phyloP scores from a whole-genome alignment of 2,797 vertebrate genomes.

The Valencia hispanica region DNA sequence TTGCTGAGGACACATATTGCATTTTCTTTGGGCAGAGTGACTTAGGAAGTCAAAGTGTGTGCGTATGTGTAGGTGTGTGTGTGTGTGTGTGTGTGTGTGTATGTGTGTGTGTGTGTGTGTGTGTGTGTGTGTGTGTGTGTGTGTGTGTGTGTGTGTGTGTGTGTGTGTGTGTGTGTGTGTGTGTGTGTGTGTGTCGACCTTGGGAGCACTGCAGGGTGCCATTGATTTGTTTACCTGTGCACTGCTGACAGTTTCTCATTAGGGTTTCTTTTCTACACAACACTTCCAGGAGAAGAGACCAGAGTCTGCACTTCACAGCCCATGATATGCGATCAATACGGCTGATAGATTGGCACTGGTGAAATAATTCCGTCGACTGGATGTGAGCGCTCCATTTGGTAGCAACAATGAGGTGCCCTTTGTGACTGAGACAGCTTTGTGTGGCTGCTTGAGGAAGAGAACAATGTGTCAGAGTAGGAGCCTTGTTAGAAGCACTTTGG shows the following conservation, averaged over 20 bases:
- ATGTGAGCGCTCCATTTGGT: slow-evolving; percentile 72
- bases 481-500: slow-evolving; percentile 37
- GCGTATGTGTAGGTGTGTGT: too few relatives aligned
- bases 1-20: not conserved
- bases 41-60: slow-evolving; percentile 16
- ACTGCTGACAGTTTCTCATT: slow-evolving; percentile 84
- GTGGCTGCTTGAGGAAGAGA: slow-evolving; percentile 32
- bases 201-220: slow-evolving; percentile 75
- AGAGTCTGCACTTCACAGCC: slow-evolving; percentile 69
- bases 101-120: too few relatives aligned
- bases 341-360: slow-evolving; percentile 75
- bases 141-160: too few relatives aligned
- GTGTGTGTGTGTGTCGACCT: slow-evolving; percentile 70
- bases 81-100: too few relatives aligned
- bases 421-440: slow-evolving; percentile 57
- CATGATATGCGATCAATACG: slow-evolving; percentile 76
- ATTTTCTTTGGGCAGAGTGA: not conserved
- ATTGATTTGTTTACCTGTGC: slow-evolving; percentile 87
- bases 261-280: slow-evolving; percentile 80
- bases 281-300: slow-evolving; percentile 78
- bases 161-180: too few relatives aligned
- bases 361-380: slow-evolving; percentile 76
- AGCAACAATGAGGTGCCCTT: slow-evolving; percentile 67
- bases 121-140: too few relatives aligned
- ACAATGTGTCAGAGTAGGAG: slow-evolving; percentile 37